phyloP scores from a whole-genome alignment of 2,888 invertebrate genomes.

The Tiphia femorata region DNA sequence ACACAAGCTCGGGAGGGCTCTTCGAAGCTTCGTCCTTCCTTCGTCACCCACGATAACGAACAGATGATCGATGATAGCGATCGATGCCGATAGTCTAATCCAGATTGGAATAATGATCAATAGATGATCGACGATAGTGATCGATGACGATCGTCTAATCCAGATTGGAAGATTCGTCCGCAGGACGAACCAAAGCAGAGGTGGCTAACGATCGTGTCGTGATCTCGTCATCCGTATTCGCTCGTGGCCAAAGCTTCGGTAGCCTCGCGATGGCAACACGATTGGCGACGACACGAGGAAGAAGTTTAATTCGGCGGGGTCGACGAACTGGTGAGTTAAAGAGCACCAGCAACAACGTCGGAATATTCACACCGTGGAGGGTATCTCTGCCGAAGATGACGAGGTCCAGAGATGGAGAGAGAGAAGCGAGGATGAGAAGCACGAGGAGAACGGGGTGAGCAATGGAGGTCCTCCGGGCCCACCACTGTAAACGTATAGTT shows the following conservation, averaged over 20 bases:
- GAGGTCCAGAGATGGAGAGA: conserved; percentile 3
- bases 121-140: neutral
- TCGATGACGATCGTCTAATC: too few relatives aligned
- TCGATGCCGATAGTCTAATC: too few relatives aligned
- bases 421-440: neutral
- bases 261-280: neutral
- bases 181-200: neutral
- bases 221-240: conserved; percentile 31
- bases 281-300: conserved; percentile 9
- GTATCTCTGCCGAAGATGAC: neutral
- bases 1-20: conserved; percentile 15
- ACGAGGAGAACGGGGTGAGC: neutral
- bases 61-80: neutral
- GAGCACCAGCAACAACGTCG: conserved; percentile 3
- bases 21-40: conserved; percentile 16
- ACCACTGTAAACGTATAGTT: too few relatives aligned
- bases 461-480: too few relatives aligned
- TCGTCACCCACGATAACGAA: neutral
- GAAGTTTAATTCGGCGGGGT: conserved; percentile 19
- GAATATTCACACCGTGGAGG: too few relatives aligned
- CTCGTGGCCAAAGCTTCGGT: too few relatives aligned
- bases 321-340: conserved; percentile 17
- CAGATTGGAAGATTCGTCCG: too few relatives aligned
- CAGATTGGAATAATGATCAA: too few relatives aligned
- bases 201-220: neutral